Conservation (phyloP, 2,113 vertebrate genomes). For the Oxyruncus cristatus region DNA sequence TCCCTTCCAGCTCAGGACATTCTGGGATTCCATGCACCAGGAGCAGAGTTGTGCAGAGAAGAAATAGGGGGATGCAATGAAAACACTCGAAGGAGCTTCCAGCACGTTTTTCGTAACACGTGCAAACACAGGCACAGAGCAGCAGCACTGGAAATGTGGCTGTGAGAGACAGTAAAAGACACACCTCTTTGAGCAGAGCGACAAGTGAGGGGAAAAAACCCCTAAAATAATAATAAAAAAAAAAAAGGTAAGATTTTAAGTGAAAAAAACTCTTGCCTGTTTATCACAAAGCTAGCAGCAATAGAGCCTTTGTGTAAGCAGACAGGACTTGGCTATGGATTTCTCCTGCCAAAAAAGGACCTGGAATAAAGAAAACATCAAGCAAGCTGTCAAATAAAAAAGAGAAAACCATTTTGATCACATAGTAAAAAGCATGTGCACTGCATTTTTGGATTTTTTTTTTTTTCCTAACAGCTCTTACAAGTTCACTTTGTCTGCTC, state of each 20-base stretch:
- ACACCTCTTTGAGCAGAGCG: not conserved
- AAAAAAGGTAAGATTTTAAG: not conserved
- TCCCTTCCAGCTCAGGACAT: not conserved
- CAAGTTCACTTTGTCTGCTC: not conserved
- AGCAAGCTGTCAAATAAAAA: not conserved
- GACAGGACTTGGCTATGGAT: not conserved
- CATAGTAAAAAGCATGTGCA: not conserved
- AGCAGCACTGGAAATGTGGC: not conserved
- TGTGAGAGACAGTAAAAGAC: not conserved
- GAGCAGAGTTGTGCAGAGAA: not conserved
- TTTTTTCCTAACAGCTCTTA: not conserved
- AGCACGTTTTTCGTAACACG: not conserved
- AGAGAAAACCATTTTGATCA: not conserved
- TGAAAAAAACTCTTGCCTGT: not conserved
- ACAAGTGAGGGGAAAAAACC: fast-evolving
- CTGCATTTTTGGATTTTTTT: not conserved
- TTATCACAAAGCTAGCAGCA: not conserved
- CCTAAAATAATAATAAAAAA: too few species aligned
- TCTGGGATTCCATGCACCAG: not conserved
- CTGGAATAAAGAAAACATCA: not conserved
- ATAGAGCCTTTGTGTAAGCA: not conserved
- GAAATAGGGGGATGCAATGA: not conserved
- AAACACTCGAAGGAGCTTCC: not conserved
- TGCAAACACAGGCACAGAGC: not conserved
- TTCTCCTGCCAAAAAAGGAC: not conserved